Conservation (phyloP, 1,140 invertebrate species). For the Drosophila pseudoananassae region DNA sequence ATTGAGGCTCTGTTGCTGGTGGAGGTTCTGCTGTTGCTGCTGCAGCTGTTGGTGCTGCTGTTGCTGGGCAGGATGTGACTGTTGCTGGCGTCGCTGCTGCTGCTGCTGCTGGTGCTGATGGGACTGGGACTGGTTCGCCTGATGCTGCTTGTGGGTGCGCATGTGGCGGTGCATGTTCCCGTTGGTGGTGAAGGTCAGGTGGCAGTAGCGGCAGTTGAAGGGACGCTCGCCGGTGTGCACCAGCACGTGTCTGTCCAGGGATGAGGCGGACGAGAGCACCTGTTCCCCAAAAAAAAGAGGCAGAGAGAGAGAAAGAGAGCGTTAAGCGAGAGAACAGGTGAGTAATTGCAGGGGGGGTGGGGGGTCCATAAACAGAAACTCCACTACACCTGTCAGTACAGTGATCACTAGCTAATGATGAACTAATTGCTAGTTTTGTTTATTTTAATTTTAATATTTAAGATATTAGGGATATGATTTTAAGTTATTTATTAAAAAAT, state of each 20-base stretch:
- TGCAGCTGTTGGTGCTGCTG: conserved; percentile 33
- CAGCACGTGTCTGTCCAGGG: conserved; percentile 90
- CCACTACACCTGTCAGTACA: conserved; percentile 5
- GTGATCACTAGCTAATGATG: neutral
- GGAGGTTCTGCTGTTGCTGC: conserved; percentile 6
- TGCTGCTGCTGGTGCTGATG: conserved; percentile 17
- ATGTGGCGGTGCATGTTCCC: conserved; percentile 95
- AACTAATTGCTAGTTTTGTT: neutral
- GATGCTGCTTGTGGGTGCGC: conserved; percentile 87
- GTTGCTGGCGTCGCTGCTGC: conserved; percentile 30
- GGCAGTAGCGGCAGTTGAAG: conserved; percentile 91
- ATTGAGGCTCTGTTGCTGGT: conserved; percentile 6
- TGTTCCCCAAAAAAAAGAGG: conserved; percentile 55
- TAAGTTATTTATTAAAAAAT: no score
- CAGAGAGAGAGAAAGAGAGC: neutral
- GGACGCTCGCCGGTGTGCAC: conserved; percentile 91
- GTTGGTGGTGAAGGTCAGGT: conserved; percentile 93
- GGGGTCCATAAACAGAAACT: neutral
- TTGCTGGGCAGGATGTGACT: neutral
- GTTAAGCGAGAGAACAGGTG: conserved; percentile 12
- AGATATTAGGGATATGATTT: no score
- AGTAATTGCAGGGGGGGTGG: conserved; percentile 16
- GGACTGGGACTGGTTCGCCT: conserved; percentile 80
- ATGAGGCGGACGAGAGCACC: conserved; percentile 90
- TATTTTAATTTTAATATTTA: no score